Evolutionary conservation across 2,113 vertebrate genomes (phyloP).

Genomic region (Isurus oxyrinchus): DNA sequence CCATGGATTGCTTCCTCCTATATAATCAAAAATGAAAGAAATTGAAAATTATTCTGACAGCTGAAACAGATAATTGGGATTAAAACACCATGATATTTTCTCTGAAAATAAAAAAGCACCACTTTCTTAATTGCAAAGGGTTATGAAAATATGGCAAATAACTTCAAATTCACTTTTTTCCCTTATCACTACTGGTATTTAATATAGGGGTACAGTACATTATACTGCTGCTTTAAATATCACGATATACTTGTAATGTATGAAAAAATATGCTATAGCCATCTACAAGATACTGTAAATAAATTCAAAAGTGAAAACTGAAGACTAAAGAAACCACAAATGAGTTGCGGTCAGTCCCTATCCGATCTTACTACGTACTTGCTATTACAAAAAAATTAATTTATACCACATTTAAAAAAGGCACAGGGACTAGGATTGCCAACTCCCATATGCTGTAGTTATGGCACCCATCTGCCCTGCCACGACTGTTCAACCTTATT

Average conservation of each 20-base stretch:
- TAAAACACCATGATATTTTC: not conserved
- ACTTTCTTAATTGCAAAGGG: not conserved
- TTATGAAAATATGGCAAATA: not conserved
- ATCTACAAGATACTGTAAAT: not conserved
- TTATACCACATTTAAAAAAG: no score
- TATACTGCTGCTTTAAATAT: not conserved
- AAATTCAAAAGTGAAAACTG: not conserved
- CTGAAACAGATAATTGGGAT: conserved; percentile 29
- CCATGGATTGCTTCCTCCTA: conserved; percentile 86
- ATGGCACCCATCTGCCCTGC: not conserved
- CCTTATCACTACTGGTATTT: not conserved
- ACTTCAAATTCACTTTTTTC: not conserved
- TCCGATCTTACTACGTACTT: not conserved
- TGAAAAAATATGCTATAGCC: not conserved
- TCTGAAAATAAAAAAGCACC: not conserved
- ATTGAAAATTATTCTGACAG: conserved; percentile 25
- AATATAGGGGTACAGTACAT: not conserved
- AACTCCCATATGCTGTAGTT: not conserved
- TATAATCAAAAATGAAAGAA: conserved; percentile 43
- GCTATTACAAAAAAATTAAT: not conserved
- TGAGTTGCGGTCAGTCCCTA: not conserved
- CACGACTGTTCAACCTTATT: not conserved
- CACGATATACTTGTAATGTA: not conserved
- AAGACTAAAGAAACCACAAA: not conserved
- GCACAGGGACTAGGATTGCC: not conserved